phyloP scores from a whole-genome alignment of 2,888 invertebrate species.

The Cataglyphis livida region DNA sequence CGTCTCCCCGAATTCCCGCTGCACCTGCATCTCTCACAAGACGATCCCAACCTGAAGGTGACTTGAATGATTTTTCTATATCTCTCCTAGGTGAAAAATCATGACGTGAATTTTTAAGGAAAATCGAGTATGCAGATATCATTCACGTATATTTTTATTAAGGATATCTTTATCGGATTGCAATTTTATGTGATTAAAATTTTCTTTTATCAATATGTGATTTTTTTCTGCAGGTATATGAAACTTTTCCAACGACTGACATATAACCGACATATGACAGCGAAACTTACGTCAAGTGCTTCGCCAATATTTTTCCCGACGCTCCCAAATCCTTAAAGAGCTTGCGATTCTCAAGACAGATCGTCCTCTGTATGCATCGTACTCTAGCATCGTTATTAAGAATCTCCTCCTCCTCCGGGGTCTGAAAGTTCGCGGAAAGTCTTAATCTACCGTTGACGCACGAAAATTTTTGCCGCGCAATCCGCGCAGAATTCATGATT shows the following conservation, averaged over 20 bases:
- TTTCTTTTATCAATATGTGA: neutral
- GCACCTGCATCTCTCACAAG: slow-evolving; percentile 82
- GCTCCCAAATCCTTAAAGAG: slow-evolving; percentile 78
- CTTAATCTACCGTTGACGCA: slow-evolving; percentile 18
- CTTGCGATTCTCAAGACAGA: slow-evolving; percentile 81
- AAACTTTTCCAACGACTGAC: neutral
- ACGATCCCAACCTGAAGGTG: slow-evolving; percentile 80
- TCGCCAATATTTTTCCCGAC: slow-evolving; percentile 78
- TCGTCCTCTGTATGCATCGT: slow-evolving; percentile 82
- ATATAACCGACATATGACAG: neutral
- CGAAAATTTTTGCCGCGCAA: slow-evolving; percentile 20
- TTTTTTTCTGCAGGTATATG: neutral
- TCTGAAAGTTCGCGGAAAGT: slow-evolving; percentile 71
- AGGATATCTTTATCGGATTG: neutral
- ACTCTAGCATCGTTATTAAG: slow-evolving; percentile 80
- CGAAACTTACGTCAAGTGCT: slow-evolving; percentile 81
- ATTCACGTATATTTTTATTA: neutral
- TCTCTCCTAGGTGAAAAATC: slow-evolving; percentile 68
- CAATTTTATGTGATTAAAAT: neutral
- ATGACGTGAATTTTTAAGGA: neutral
- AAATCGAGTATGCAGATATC: neutral
- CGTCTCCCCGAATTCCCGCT: slow-evolving; percentile 81
- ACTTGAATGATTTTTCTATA: slow-evolving; percentile 76
- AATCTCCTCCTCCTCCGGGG: slow-evolving; percentile 79
- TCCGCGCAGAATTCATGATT: slow-evolving; percentile 20